Evolutionary conservation across 2,797 vertebrate species (phyloP), one percentile per base, ranked within the genome.

Genomic region (Enteromius argenteus): DNA sequence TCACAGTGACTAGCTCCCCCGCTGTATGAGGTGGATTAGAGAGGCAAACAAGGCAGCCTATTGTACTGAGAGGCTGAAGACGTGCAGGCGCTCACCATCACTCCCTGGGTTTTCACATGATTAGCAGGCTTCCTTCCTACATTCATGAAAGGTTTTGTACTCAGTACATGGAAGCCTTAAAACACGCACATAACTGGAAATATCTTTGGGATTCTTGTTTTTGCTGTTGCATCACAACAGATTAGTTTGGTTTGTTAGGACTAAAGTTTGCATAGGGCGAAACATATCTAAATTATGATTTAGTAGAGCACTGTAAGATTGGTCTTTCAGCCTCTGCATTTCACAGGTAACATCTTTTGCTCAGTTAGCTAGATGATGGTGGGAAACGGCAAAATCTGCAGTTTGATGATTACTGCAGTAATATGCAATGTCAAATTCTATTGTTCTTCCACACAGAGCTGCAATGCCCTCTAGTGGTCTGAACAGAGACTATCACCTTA

Each of bases 401-500:
- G 75, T 73, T 80, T 81, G 72, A 80, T 69, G 67, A 84, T 73
- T 62, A 76, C 85, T 84, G 68, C 67, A 78, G 68, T 58, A 84
- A 72, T 23, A 87, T 71, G 81, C 75, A 21, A 66, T 68, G 32
- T 79, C 37, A 64, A 86, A 73, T 86, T 62, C 15, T 49, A 42
- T 42, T 84, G 51, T 58, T 71, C 23, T 67, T 56, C 80, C 68
- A 42, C 71, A 35, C 30, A 87, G 87, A 77, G 74, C 81, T 86
- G 75, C 84, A 87, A 51, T 86, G 86, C 82, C 86, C 84, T 87
- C 88, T 89, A 77, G 39, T 72, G 88, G 62, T 37, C 7, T 39
- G 68, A 77, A 23, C 8, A 80, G 21, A 67, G 27, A 73, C 21
- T 71, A 53, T 32, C 6, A 64, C 7, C 62, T 80, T 32, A 80